Base-by-base conservation (phyloP, 2,888 invertebrate species). In the Phanerotoma sp. region DNA sequence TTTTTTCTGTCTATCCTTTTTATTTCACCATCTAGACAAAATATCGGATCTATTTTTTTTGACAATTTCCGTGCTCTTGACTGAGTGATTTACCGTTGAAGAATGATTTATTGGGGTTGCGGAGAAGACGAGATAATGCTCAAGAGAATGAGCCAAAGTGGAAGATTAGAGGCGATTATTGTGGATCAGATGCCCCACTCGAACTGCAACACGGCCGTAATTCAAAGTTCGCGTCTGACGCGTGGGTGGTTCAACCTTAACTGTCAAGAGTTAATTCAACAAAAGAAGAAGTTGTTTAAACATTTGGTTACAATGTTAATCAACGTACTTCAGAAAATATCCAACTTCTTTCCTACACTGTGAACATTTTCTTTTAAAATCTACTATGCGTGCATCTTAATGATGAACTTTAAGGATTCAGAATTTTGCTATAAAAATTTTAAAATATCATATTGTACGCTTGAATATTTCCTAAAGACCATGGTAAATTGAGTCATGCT, bases 81-180 rank as follows among this genome's bases (percentile, higher is more conserved):
- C 47, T 57, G 57, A 57, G 61, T 72, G 73, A 73, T 73, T 74
- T 73, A 72, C 64, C 62, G 62, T 32, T 63, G 62, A 44, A 28
- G 46, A 57, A 66, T 73, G 76, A 75, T 76, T 76, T 77, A 77
- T 73, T 66, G 62, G 51, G 58, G 56, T 57, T 45, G 42, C 20
- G 37, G 38, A 51, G 44, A 48, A 33, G 46, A 35, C 21, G 44
- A 51, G 47, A 53, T 49, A 44, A 41, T 48, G 37, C 66, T 56
- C 65, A 66, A 58, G 69, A 69, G 65, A 70, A 72, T 71, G 68
- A 69, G 63, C 69, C 67, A 75, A 75, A 77, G 75, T 75, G 75
- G 76, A 77, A 75, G 75, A 77, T 76, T 76, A 77, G 74, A 70
- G 74, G 69, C 71, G 73, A 76, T 77, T 76, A 77, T 75, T 71